Evolutionary conservation across 2,797 vertebrate species (phyloP), one percentile per base, ranked within the genome.

Genomic region (Diceros bicornis): DNA sequence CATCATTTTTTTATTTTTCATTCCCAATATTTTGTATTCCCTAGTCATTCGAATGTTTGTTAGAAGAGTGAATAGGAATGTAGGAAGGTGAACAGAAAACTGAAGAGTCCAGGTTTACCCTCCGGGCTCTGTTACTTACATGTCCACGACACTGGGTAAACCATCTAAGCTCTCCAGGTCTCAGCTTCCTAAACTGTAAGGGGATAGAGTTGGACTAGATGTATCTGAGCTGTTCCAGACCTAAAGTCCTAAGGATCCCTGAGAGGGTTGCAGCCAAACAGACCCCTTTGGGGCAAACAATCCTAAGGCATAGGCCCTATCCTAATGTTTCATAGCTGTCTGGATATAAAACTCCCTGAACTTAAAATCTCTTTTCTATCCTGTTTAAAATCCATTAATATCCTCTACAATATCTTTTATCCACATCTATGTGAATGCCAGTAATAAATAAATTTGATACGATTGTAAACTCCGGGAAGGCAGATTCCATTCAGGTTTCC

Each of bases 371-470:
- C 64, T 84, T 96, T 87, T 47, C 21, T 90, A n/a, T 55, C 4
- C 14, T 34, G 2, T 74, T 75, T 62, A 79, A 91, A 78, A 77
- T 88, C 5, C 16, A 72, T 41, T 77, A 88, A 61, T 68, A 89
- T 50, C 34, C 32, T 72, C 34, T 41, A n/a, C 55, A 55, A 27
- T 85, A 50, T 62, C 17, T 89, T 78, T 91, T 37, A 37, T 57
- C 6, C 34, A 71, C 2, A 52, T 20, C 23, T 68, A 29, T 57
- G 16, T 85, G 37, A 41, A 41, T 91, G 9, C 14, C 34, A 74
- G 29, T 50, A 74, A 55, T 77, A 92, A 94, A 91, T 52, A 75
- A 64, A 92, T n/a, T 13, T 37, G 92, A 62, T 34, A 57, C 78
- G n/a, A 68, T 18, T 57, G 5, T 86, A 37, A 87, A 16, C 1